phyloP scores from a whole-genome alignment of 2,797 vertebrate species.

The Neostethus bicornis region DNA sequence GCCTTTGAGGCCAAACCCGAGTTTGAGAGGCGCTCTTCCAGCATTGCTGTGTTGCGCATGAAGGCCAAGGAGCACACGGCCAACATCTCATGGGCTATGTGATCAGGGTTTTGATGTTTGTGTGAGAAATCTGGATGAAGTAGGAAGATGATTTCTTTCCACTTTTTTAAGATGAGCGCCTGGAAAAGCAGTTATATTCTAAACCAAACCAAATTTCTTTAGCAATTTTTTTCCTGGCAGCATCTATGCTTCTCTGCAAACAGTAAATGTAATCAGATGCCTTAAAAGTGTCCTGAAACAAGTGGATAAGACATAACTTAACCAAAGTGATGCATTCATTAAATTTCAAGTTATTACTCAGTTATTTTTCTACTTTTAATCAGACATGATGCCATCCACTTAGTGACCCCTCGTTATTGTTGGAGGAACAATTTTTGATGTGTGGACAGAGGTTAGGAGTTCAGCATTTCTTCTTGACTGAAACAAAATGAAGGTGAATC shows the following conservation, averaged over 20 bases:
- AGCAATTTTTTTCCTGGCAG: too few relatives aligned
- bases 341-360: slow-evolving; percentile 10
- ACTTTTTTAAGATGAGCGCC: slow-evolving; percentile 12
- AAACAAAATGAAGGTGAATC: slow-evolving; percentile 5
- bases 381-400: neutral
- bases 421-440: neutral
- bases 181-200: neutral
- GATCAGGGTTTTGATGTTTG: slow-evolving; percentile 55
- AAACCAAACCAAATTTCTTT: neutral
- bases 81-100: slow-evolving; percentile 99
- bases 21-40: slow-evolving; percentile 95
- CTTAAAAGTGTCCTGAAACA: neutral
- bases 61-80: slow-evolving; percentile 98
- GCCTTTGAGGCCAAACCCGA: slow-evolving; percentile 96
- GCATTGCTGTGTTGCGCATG: slow-evolving; percentile 98
- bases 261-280: neutral
- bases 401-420: neutral
- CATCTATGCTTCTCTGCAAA: slow-evolving; percentile 6
- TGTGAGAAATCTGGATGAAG: slow-evolving; percentile 21
- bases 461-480: slow-evolving; percentile 13
- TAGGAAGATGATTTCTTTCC: slow-evolving; percentile 11
- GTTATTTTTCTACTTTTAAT: neutral
- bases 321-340: neutral
- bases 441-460: slow-evolving; percentile 2
- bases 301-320: slow-evolving; percentile 3